Conservation (phyloP, 2,888 invertebrate species). For the Thumatha senex region DNA sequence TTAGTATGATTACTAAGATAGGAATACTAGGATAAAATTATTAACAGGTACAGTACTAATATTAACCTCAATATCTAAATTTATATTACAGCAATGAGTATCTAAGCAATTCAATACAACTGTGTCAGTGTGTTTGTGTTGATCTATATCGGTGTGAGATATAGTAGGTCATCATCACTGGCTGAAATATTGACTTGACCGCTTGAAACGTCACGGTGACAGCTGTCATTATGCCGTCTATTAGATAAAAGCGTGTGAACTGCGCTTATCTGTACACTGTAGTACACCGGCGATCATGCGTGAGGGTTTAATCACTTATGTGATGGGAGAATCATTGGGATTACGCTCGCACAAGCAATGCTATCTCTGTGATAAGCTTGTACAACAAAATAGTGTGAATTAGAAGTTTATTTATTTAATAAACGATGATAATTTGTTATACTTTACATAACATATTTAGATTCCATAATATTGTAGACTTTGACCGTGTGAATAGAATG, state of each 20-base stretch:
- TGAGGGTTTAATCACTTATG: conserved; percentile 21
- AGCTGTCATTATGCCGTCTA: conserved; percentile 56
- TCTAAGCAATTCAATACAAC: not conserved
- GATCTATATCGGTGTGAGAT: conserved; percentile 13
- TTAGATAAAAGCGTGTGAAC: conserved; percentile 68
- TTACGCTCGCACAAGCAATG: conserved; percentile 4
- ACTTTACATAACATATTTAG: not conserved
- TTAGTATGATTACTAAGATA: too few species aligned
- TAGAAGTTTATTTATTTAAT: not conserved
- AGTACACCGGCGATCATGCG: conserved; percentile 36
- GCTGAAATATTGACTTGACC: conserved; percentile 51
- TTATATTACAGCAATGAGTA: not conserved
- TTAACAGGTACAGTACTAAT: too few species aligned
- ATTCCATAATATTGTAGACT: too few species aligned
- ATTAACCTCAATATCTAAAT: not conserved
- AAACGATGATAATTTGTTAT: not conserved
- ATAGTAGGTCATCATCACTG: conserved; percentile 6
- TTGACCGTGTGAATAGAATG: too few species aligned
- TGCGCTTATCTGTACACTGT: conserved; percentile 47
- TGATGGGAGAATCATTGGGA: conserved; percentile 20
- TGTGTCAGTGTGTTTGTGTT: not conserved
- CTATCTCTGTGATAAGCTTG: conserved; percentile 10
- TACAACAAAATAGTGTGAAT: not conserved
- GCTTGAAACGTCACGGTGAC: conserved; percentile 44
- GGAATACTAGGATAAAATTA: too few species aligned